These are phyloP conservation scores for Phengaris alcon DNA, from an alignment of 2,888 invertebrate species.

Conservation along the genomic window DNA sequence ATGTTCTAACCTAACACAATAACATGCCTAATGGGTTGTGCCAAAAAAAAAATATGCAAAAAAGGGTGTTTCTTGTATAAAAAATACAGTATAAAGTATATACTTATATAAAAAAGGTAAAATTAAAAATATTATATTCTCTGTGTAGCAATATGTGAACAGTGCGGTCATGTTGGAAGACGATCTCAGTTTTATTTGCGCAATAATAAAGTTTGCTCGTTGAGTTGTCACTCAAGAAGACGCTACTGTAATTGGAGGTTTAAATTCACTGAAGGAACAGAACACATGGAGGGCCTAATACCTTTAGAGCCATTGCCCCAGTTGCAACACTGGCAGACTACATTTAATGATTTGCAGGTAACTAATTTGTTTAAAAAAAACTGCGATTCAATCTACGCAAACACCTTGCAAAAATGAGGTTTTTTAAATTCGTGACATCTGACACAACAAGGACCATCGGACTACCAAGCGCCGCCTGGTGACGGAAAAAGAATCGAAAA, in stretches of 20 bases:
- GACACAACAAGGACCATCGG: too few species aligned
- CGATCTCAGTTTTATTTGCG: constrained; percentile 63
- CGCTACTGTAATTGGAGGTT: constrained; percentile 64
- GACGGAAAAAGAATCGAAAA: too few species aligned
- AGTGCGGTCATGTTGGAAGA: constrained; percentile 68
- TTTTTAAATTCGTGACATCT: too few species aligned
- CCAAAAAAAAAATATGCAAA: too few species aligned
- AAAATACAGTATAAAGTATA: too few species aligned
- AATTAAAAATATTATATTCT: not conserved
- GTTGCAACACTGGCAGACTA: constrained; percentile 69
- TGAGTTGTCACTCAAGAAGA: constrained; percentile 60
- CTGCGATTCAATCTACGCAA: not conserved
- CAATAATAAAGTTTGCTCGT: constrained; percentile 68
- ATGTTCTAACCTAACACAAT: too few species aligned
- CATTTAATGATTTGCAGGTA: constrained; percentile 65
- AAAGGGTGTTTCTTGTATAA: too few species aligned
- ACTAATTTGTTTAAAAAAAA: not conserved
- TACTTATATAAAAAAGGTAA: not conserved
- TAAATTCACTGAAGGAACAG: constrained; percentile 70
- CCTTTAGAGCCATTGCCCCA: constrained; percentile 74
- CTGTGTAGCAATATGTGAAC: constrained; percentile 67
- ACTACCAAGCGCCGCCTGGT: too few species aligned
- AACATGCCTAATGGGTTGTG: too few species aligned
- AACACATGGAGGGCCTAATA: constrained; percentile 72
- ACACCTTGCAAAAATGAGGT: not conserved